A percentile compares a stretch with the other conserved stretches of the same genome.
phyloP scores from a whole-genome alignment of 2,888 invertebrate genomes.

The Spicauda simplicius region DNA sequence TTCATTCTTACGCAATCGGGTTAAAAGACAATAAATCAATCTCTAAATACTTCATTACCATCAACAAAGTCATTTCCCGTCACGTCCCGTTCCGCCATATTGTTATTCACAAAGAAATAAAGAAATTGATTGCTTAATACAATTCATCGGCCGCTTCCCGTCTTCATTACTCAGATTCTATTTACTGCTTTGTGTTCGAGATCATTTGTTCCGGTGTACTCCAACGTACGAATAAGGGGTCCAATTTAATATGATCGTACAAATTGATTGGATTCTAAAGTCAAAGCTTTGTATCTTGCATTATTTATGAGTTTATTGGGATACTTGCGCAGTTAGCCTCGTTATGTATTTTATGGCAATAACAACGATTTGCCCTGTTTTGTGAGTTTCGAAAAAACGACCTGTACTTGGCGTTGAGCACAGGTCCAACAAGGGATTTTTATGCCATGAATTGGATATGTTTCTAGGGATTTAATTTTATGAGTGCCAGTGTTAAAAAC shows the following conservation, averaged over 20 bases:
- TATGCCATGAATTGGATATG: too few relatives aligned
- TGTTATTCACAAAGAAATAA: conserved; percentile 32
- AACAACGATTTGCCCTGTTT: too few relatives aligned
- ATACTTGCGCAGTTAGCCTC: too few relatives aligned
- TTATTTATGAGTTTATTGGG: too few relatives aligned
- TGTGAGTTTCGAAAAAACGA: too few relatives aligned
- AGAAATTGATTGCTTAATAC: conserved; percentile 38
- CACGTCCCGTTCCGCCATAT: conserved; percentile 13
- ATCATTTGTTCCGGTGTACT: conserved; percentile 23
- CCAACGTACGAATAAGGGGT: background rate
- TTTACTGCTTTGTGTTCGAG: conserved; percentile 24
- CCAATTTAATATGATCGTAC: background rate
- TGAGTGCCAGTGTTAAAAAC: too few relatives aligned
- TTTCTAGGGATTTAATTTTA: too few relatives aligned
- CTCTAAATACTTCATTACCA: background rate
- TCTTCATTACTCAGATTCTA: conserved; percentile 38
- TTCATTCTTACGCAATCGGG: too few relatives aligned
- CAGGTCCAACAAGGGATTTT: too few relatives aligned
- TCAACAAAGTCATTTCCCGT: background rate
- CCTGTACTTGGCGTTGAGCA: too few relatives aligned
- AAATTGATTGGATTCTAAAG: conserved; percentile 6
- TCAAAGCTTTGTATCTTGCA: background rate
- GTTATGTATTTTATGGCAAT: too few relatives aligned
- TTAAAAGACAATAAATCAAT: too few relatives aligned
- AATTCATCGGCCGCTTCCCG: conserved; percentile 37